These are phyloP conservation scores for Montipora capitata DNA, from an alignment of 92 coral and sea anemone species.

Conservation along the genomic window DNA sequence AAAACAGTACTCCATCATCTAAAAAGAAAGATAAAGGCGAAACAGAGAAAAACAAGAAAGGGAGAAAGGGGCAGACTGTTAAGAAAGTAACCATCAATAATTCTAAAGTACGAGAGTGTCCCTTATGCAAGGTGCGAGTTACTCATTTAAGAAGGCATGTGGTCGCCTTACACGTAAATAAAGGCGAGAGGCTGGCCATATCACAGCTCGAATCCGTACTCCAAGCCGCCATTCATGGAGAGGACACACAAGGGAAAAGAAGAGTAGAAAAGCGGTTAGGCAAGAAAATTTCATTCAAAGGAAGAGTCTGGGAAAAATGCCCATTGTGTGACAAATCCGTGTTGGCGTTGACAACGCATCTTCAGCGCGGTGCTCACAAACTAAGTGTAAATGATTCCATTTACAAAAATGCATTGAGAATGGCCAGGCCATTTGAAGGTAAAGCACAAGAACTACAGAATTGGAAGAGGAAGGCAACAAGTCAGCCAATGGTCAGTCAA, in stretches of 20 bases:
- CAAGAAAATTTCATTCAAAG: conserved; percentile 22
- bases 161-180: conserved; percentile 34
- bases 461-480: conserved; percentile 14
- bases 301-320: too few species aligned
- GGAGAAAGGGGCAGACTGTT: conserved; percentile 3
- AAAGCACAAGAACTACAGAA: neutral
- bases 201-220: conserved; percentile 17
- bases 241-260: conserved; percentile 14
- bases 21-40: neutral
- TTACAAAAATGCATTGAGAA: neutral
- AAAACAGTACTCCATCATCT: neutral
- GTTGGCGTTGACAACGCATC: conserved; percentile 18
- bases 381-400: neutral
- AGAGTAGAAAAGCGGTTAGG: conserved; percentile 7
- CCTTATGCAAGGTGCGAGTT: conserved; percentile 1
- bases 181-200: conserved; percentile 26
- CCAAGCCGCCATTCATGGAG: conserved; percentile 33
- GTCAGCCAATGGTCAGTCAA: conserved; percentile 5
- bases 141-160: conserved; percentile 26
- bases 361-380: conserved; percentile 28
- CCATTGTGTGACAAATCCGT: too few species aligned
- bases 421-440: conserved; percentile 6
- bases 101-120: conserved; percentile 29
- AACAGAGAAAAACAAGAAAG: neutral
- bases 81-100: conserved; percentile 30